Percentiles rank a stretch among this genome's conserved stretches.
Evolutionary conservation across 1,140 invertebrate species (phyloP).

Genomic region (Drosophila dunni): DNA sequence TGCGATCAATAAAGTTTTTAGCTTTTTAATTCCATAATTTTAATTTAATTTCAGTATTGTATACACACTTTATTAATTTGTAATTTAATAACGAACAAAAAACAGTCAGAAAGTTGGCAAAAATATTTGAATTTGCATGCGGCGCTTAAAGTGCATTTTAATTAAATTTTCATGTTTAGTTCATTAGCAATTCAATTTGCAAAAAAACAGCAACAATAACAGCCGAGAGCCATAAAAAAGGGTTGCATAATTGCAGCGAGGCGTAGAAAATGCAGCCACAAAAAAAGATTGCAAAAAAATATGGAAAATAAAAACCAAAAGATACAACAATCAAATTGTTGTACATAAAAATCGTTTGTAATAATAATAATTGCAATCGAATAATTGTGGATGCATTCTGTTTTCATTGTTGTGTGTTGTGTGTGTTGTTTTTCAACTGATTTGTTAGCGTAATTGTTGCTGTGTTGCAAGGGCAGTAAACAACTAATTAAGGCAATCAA

Average conservation of each 20-base stretch:
- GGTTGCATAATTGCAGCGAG: conserved; percentile 59
- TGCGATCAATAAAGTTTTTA: not conserved
- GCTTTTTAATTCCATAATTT: not conserved
- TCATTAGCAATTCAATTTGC: conserved; percentile 70
- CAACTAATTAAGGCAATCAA: conserved; percentile 14
- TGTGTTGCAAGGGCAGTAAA: conserved; percentile 21
- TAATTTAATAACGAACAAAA: conserved; percentile 10
- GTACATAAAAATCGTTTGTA: conserved; percentile 43
- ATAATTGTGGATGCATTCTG: conserved; percentile 40
- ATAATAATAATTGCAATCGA: conserved; percentile 52
- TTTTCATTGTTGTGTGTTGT: conserved; percentile 1
- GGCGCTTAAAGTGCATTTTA: conserved; percentile 56
- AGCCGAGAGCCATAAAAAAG: conserved; percentile 37
- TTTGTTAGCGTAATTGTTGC: conserved; percentile 20
- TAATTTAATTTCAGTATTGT: not conserved
- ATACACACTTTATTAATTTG: conserved; percentile 16
- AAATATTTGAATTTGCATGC: conserved; percentile 42
- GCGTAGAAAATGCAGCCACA: conserved; percentile 51
- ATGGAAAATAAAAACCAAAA: not conserved
- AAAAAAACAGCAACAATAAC: conserved; percentile 33
- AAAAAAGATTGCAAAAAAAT: not conserved
- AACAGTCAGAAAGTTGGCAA: conserved; percentile 18
- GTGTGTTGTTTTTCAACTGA: conserved; percentile 21
- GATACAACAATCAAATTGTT: conserved; percentile 34
- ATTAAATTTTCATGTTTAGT: conserved; percentile 63